These are phyloP conservation scores for Drosophila lutescens DNA, from an alignment of 2,888 invertebrate species.

Conservation along the genomic window DNA sequence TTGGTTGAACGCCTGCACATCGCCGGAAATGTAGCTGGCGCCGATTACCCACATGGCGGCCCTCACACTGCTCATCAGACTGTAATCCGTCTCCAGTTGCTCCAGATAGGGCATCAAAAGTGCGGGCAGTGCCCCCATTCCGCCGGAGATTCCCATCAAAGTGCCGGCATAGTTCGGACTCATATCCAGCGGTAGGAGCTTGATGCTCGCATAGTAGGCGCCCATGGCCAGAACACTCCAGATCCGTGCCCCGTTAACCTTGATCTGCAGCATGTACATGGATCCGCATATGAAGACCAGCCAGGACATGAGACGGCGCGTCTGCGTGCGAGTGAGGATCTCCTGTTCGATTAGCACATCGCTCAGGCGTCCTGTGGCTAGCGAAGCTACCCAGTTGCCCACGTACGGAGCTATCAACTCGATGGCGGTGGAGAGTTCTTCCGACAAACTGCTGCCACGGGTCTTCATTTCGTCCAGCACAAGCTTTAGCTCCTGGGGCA, in stretches of 20 bases:
- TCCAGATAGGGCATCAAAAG: slow-evolving; percentile 87
- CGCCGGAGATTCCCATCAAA: slow-evolving; percentile 88
- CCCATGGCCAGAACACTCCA: slow-evolving; percentile 86
- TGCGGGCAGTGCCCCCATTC: slow-evolving; percentile 88
- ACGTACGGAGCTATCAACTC: slow-evolving; percentile 86
- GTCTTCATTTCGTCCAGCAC: slow-evolving; percentile 37
- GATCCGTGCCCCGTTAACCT: slow-evolving; percentile 4
- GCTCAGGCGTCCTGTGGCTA: slow-evolving; percentile 87
- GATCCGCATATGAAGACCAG: slow-evolving; percentile 86
- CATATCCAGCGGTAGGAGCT: slow-evolving; percentile 88
- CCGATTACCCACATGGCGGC: slow-evolving; percentile 58
- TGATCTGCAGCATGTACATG: slow-evolving; percentile 43
- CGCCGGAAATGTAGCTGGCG: slow-evolving; percentile 59
- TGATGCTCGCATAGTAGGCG: slow-evolving; percentile 88
- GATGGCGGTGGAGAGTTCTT: slow-evolving; percentile 84
- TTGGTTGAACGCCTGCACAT: slow-evolving; percentile 64
- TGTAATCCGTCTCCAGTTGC: slow-evolving; percentile 50
- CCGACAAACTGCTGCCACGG: slow-evolving; percentile 40
- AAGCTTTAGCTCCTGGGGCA: slow-evolving; percentile 49
- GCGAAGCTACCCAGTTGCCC: slow-evolving; percentile 86
- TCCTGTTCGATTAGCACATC: slow-evolving; percentile 86
- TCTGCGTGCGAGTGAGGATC: slow-evolving; percentile 78
- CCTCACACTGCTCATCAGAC: slow-evolving; percentile 85
- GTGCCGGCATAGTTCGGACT: slow-evolving; percentile 88
- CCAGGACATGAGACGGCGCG: slow-evolving; percentile 85